Percentiles rank a stretch among this genome's conserved stretches.
Evolutionary conservation across 2,797 vertebrate genomes (phyloP).

Genomic region (Sciurus vulgaris): DNA sequence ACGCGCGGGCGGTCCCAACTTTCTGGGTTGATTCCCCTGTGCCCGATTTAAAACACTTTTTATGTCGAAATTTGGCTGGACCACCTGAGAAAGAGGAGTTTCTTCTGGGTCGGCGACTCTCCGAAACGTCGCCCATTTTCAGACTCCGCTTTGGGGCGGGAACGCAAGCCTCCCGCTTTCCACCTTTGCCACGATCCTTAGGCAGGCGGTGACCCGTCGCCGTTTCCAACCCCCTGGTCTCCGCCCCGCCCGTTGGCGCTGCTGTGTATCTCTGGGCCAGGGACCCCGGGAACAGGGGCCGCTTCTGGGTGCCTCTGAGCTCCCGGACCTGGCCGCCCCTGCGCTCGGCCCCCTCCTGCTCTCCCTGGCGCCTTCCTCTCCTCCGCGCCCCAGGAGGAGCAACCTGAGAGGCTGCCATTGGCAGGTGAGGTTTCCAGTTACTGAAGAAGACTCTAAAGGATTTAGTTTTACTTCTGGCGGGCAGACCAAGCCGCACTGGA

Average conservation of each 20-base stretch:
- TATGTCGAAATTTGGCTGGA: neutral
- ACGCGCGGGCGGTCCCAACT: fast-evolving
- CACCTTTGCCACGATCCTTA: neutral
- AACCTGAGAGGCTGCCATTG: neutral
- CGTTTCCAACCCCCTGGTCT: neutral
- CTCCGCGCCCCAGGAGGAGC: neutral
- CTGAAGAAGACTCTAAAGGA: neutral
- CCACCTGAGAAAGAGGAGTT: neutral
- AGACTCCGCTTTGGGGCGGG: neutral
- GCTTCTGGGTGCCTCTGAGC: too few relatives aligned
- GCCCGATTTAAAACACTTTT: neutral
- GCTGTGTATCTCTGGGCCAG: neutral
- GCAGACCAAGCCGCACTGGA: neutral
- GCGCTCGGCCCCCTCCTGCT: neutral
- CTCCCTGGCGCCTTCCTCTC: neutral
- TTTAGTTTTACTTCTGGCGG: neutral
- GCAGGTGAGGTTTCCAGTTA: neutral
- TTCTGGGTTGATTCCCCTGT: neutral
- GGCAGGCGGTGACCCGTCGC: neutral
- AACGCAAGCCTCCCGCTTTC: neutral
- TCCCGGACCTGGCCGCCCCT: neutral
- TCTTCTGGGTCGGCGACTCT: neutral
- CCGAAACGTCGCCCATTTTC: neutral
- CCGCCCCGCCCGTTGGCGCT: neutral
- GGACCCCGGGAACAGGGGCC: fast-evolving